phyloP scores from a whole-genome alignment of 2,797 vertebrate genomes.

The Anableps anableps region DNA sequence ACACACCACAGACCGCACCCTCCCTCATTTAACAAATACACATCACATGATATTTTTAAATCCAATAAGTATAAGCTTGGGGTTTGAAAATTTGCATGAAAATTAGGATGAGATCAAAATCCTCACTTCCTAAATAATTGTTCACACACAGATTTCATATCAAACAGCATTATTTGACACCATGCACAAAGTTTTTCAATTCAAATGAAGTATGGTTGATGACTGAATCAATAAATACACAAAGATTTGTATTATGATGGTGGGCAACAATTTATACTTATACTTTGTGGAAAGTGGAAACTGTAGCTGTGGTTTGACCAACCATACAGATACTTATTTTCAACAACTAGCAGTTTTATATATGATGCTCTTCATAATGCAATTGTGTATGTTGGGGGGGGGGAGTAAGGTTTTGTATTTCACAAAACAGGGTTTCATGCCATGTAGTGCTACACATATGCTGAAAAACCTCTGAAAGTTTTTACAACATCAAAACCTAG shows the following conservation, averaged over 20 bases:
- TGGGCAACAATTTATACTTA: not conserved
- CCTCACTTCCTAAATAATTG: too few relatives aligned
- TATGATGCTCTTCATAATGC: not conserved
- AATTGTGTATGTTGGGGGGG: not conserved
- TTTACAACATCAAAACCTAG: not conserved
- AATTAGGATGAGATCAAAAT: too few relatives aligned
- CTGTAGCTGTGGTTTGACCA: not conserved
- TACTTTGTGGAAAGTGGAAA: not conserved
- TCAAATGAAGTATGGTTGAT: not conserved
- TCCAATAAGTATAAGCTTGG: too few relatives aligned
- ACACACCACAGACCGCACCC: too few relatives aligned
- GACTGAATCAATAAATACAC: not conserved
- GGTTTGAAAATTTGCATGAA: too few relatives aligned
- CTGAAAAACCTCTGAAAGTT: not conserved
- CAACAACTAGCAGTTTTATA: not conserved
- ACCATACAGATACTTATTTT: not conserved
- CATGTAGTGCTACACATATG: not conserved
- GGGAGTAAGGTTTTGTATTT: not conserved
- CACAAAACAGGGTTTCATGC: not conserved
- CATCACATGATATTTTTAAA: too few relatives aligned
- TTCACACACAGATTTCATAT: not conserved
- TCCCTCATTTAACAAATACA: too few relatives aligned
- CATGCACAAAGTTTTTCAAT: not conserved
- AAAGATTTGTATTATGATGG: not conserved
- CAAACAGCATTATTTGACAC: not conserved